These are phyloP conservation scores for Scaptomyza flava DNA, from an alignment of 2,888 invertebrate genomes.

Conservation along the genomic window DNA sequence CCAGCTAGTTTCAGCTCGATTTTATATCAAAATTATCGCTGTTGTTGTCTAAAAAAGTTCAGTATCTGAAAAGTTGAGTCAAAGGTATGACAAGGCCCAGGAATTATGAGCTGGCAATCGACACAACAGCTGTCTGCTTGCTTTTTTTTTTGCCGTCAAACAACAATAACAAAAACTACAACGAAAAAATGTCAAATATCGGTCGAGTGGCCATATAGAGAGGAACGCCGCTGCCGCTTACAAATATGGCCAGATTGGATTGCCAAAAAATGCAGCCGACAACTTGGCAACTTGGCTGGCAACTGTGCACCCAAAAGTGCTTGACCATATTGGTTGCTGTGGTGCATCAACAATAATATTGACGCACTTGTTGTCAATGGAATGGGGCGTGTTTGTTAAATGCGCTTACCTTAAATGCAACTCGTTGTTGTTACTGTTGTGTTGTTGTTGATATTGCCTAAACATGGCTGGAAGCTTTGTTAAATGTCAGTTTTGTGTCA, in stretches of 20 bases:
- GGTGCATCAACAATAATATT: constrained; percentile 58
- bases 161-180: neutral
- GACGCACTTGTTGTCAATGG: constrained; percentile 69
- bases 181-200: constrained; percentile 68
- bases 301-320: constrained; percentile 60
- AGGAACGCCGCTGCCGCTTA: constrained; percentile 41
- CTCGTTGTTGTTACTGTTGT: neutral
- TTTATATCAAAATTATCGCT: neutral
- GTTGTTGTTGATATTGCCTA: constrained; percentile 37
- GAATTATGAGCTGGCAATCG: constrained; percentile 57
- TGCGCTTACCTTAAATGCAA: constrained; percentile 16
- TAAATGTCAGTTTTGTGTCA: constrained; percentile 82
- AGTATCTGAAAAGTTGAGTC: constrained; percentile 36
- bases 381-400: constrained; percentile 54
- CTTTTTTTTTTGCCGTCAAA: constrained; percentile 11
- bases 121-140: constrained; percentile 42
- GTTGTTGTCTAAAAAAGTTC: neutral
- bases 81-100: constrained; percentile 66
- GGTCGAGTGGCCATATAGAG: constrained; percentile 68
- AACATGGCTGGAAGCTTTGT: constrained; percentile 72
- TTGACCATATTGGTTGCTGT: constrained; percentile 56
- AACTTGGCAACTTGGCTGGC: constrained; percentile 14
- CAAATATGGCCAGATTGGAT: constrained; percentile 64
- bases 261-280: constrained; percentile 42
- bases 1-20: neutral